Evolutionary conservation across 2,113 vertebrate species (phyloP), one percentile per base, ranked within the genome.

Genomic region (Myotis lucifugus): DNA sequence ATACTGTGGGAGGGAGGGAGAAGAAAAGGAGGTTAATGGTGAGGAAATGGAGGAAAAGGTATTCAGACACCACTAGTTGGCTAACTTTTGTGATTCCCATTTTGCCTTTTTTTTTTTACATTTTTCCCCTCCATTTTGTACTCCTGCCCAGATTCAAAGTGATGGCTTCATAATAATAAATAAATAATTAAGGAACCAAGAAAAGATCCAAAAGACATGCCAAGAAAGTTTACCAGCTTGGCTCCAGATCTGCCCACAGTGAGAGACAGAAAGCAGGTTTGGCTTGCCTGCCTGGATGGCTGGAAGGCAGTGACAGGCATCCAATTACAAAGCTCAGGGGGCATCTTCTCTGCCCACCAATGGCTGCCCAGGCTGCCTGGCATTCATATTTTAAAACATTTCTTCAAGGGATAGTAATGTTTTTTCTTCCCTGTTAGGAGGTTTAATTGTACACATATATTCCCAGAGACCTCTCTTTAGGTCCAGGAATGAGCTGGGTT

Each of bases 121-220:
- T 70, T 73, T 83, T 59, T 3, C 17, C 67, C 67, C n/a, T 82
- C 46, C 32, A 61, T 64, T 95, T 91, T 87, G 83, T 89, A 88
- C 67, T 95, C 42, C 37, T 94, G 88, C 95, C 93, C 94, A 97
- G 95, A 95, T 91, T 94, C 78, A 97, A 95, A 93, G 91, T 94
- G 93, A 97, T 94, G 79, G 91, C 89, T 96, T 97, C 95, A 95
- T 95, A 96, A 95, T 96, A 96, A 97, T 95, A 97, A 96, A 95
- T 95, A 93, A 97, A 96, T 96, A 97, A 98, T 94, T 97, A 95
- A 91, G 84, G 76, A 94, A 93, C 59, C 74, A 94, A 67, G 61
- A 74, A 92, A 94, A 95, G 73, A 91, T 92, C 70, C 90, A 88
- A 97, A 96, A 94, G 93, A 93, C 83, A 91, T 92, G 90, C 95